Evolutionary conservation across 1,140 invertebrate species (phyloP), one percentile per base, ranked within the genome.

Genomic region (Pachyrhynchus sulphureomaculatus): DNA sequence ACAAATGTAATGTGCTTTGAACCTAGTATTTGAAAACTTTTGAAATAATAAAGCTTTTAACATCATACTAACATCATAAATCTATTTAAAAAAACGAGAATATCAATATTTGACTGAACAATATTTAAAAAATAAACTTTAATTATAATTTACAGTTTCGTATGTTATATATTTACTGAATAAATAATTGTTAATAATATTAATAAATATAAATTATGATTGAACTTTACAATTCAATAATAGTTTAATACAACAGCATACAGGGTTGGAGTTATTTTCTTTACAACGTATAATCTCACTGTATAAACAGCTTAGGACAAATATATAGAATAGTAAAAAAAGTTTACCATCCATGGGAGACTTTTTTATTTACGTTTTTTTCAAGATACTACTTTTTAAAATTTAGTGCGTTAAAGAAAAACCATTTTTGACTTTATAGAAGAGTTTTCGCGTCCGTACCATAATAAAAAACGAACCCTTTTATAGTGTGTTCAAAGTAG

Each of bases 151-250:
- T 44, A 44, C 41, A 44, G 15, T 18, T 44, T 18, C 10, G 12
- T 20, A 44, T 9, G 20, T 44, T 44, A 44, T 44, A 44, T 44
- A 23, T 44, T 44, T 44, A 44, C 15, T n/a, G 17, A 44, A 44
- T 44, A 44, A 44, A 44, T 44, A 44, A 44, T 20, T 23, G 39
- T 42, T 42, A 18, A 6, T 23, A 18, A 44, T 23, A 44, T 44
- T 23, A 44, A 44, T 44, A 44, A 44, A 44, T 44, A 44, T 39
- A 18, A 39, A 18, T 44, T n/a, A 44, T 44, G 41, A 44, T 18
- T 44, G 41, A 44, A 44, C 20, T 44, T n/a, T 18, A 44, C 9
- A n/a, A 44, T n/a, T 18, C 3, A 44, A 18, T 6, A 44, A n/a
- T 39, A 29, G 26, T 29, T 29, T 29, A 29, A 29, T 29, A 29